Evolutionary conservation across 2,888 invertebrate genomes (phyloP).

Genomic region (Bugula neritina): DNA sequence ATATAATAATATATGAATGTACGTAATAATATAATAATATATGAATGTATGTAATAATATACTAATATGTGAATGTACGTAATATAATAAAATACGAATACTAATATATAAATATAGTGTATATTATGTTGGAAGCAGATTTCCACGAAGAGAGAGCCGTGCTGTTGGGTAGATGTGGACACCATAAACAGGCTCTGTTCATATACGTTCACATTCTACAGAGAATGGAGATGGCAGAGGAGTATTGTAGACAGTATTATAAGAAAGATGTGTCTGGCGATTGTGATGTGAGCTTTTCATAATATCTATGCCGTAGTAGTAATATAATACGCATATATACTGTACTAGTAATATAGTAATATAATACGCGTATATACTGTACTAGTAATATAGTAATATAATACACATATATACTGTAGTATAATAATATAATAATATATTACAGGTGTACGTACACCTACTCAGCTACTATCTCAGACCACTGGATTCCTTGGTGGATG

Average conservation of each 20-base stretch:
- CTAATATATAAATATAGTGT: too few species aligned
- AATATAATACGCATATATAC: not conserved
- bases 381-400: not conserved
- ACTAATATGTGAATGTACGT: too few species aligned
- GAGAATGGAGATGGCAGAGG: slow-evolving; percentile 73
- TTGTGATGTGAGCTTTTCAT: slow-evolving; percentile 33
- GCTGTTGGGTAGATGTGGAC: slow-evolving; percentile 80
- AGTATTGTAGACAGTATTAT: slow-evolving; percentile 64
- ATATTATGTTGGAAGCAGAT: too few species aligned
- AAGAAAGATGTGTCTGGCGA: slow-evolving; percentile 31
- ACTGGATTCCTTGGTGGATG: slow-evolving; percentile 45
- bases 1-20: too few species aligned
- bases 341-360: too few species aligned
- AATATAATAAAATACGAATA: too few species aligned
- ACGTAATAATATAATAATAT: too few species aligned
- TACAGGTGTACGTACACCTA: slow-evolving; percentile 62
- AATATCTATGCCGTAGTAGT: not conserved
- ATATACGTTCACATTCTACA: slow-evolving; percentile 83
- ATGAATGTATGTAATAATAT: too few species aligned
- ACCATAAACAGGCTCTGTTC: slow-evolving; percentile 84
- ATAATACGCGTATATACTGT: not conserved
- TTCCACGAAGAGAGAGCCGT: slow-evolving; percentile 88
- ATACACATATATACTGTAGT: not conserved
- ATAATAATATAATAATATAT: not conserved
- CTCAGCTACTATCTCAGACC: slow-evolving; percentile 61